Evolutionary conservation across 1,140 invertebrate genomes (phyloP).

Genomic region (Euwallacea fornicatus): DNA sequence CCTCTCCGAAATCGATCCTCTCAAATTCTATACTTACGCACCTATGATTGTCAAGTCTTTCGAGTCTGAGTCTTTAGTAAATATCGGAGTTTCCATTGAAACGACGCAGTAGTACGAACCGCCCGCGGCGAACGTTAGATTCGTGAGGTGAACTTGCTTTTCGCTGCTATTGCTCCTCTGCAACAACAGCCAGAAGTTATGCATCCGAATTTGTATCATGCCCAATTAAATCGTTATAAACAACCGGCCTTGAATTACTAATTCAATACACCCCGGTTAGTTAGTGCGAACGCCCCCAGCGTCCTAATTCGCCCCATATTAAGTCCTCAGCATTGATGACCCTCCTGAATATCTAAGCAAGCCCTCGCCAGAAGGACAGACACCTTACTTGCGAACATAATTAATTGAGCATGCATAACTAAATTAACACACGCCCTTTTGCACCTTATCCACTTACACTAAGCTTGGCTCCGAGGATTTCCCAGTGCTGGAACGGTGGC

Average conservation of each 20-base stretch:
- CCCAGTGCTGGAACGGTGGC: conserved; percentile 69
- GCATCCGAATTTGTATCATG: too few relatives aligned
- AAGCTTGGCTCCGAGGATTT: conserved; percentile 67
- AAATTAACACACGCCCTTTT: too few relatives aligned
- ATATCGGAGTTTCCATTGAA: conserved; percentile 74
- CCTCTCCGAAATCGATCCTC: too few relatives aligned
- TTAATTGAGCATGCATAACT: too few relatives aligned
- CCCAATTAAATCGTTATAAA: too few relatives aligned
- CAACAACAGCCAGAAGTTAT: too few relatives aligned
- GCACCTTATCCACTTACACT: conserved; percentile 64
- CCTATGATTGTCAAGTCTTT: conserved; percentile 76
- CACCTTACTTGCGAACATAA: not conserved
- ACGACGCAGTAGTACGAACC: conserved; percentile 76
- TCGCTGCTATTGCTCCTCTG: conserved; percentile 71
- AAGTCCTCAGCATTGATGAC: too few relatives aligned
- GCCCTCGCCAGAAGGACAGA: not conserved
- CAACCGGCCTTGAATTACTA: too few relatives aligned
- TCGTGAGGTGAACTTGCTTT: conserved; percentile 71
- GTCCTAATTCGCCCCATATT: conserved; percentile 7
- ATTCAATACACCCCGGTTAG: too few relatives aligned
- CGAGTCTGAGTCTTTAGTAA: conserved; percentile 69
- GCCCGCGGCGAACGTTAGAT: conserved; percentile 72
- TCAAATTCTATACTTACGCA: conserved; percentile 53
- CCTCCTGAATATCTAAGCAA: not conserved
- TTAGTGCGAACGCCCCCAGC: not conserved